Evolutionary conservation across 2,888 invertebrate genomes (phyloP).

Genomic region (Scaptomyza tumidula): DNA sequence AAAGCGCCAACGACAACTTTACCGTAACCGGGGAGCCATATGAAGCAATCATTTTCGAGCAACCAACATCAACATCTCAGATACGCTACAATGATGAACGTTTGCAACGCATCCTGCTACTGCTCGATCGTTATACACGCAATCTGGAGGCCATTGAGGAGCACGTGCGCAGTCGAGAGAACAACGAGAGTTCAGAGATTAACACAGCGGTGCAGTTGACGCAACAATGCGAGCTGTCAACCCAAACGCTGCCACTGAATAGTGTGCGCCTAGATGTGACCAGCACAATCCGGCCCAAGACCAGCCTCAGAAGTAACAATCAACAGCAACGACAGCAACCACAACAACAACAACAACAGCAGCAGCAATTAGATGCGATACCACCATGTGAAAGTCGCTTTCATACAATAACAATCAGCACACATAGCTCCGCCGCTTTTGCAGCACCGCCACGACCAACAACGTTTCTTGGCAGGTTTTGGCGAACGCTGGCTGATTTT

Average conservation of each 20-base stretch:
- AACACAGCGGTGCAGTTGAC: conserved; percentile 7
- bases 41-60: neutral
- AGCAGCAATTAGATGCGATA: neutral
- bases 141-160: conserved; percentile 68
- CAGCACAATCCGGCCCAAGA: conserved; percentile 9
- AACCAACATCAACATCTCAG: neutral
- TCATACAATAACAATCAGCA: conserved; percentile 74
- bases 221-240: conserved; percentile 42
- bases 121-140: conserved; percentile 69
- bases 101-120: conserved; percentile 61
- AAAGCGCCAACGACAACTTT: conserved; percentile 7
- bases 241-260: conserved; percentile 44
- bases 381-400: conserved; percentile 60
- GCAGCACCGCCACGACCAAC: conserved; percentile 20
- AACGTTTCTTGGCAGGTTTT: conserved; percentile 53
- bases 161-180: conserved; percentile 7
- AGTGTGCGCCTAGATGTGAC: conserved; percentile 14
- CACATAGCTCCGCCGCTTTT: conserved; percentile 50
- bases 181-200: neutral
- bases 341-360: neutral
- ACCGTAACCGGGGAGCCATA: neutral
- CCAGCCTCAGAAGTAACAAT: neutral
- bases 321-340: conserved; percentile 12
- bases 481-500: conserved; percentile 63
- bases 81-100: conserved; percentile 30